phyloP scores from a whole-genome alignment of 2,113 vertebrate genomes.

The Oenanthe oenanthe region DNA sequence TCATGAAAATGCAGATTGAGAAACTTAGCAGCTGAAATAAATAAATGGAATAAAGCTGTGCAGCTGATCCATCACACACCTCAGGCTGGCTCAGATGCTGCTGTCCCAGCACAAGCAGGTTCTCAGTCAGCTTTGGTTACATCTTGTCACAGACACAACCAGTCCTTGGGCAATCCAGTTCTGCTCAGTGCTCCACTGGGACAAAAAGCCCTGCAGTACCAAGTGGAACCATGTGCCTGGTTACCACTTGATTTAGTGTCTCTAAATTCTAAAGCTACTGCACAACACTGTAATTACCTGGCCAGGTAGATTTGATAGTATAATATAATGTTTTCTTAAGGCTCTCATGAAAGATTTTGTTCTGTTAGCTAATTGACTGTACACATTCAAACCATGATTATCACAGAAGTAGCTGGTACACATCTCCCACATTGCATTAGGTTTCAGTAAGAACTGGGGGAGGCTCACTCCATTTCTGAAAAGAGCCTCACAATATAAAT shows the following conservation, averaged over 20 bases:
- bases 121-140: background rate
- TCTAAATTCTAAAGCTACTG: background rate
- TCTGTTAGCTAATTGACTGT: background rate
- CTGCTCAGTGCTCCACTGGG: background rate
- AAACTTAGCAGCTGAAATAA: slow-evolving; percentile 1
- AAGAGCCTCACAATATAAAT: background rate
- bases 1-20: slow-evolving; percentile 38
- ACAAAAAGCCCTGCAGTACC: background rate
- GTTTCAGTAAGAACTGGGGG: background rate
- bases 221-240: background rate
- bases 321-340: slow-evolving; percentile 18
- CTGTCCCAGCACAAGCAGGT: background rate
- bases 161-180: background rate
- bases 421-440: background rate
- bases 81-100: background rate
- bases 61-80: background rate
- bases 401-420: background rate
- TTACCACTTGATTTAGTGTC: background rate
- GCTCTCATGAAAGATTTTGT: background rate
- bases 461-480: background rate
- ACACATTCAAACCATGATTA: background rate
- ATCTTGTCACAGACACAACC: background rate
- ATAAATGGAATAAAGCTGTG: background rate
- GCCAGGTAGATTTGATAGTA: slow-evolving; percentile 1
- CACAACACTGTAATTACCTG: slow-evolving; percentile 2